Percentiles rank a stretch among this genome's conserved stretches.
phyloP scores from a whole-genome alignment of 2,797 vertebrate species.

The Allobates femoralis region DNA sequence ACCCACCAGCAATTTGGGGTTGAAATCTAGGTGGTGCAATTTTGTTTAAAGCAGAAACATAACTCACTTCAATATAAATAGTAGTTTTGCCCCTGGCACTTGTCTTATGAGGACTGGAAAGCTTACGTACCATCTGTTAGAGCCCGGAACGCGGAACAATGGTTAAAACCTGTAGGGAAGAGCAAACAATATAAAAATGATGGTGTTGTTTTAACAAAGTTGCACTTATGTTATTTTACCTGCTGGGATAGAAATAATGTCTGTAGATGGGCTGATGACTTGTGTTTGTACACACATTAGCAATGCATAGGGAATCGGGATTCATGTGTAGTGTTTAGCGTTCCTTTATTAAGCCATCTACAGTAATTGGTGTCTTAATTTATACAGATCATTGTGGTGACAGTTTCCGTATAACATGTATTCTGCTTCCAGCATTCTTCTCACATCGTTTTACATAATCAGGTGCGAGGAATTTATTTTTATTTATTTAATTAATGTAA shows the following conservation, averaged over 20 bases:
- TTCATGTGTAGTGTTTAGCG: background rate
- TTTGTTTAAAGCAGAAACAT: background rate
- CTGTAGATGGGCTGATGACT: background rate
- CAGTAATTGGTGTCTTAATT: background rate
- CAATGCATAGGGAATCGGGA: background rate
- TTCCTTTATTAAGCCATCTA: background rate
- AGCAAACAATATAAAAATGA: background rate
- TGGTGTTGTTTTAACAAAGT: background rate
- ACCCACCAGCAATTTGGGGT: background rate
- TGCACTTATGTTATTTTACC: background rate
- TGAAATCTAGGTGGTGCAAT: background rate
- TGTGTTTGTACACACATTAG: background rate
- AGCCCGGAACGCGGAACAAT: background rate
- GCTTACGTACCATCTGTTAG: conserved; percentile 11
- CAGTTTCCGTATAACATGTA: background rate
- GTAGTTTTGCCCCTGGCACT: background rate
- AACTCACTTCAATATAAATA: background rate
- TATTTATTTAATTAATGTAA: background rate
- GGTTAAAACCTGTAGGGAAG: background rate
- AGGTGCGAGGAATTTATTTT: background rate
- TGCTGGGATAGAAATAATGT: background rate
- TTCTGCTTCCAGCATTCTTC: background rate
- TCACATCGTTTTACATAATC: background rate
- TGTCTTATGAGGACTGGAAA: background rate
- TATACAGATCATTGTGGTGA: background rate